These are phyloP conservation scores for Griposia aprilina DNA, from an alignment of 2,888 invertebrate genomes.

Conservation along the genomic window DNA sequence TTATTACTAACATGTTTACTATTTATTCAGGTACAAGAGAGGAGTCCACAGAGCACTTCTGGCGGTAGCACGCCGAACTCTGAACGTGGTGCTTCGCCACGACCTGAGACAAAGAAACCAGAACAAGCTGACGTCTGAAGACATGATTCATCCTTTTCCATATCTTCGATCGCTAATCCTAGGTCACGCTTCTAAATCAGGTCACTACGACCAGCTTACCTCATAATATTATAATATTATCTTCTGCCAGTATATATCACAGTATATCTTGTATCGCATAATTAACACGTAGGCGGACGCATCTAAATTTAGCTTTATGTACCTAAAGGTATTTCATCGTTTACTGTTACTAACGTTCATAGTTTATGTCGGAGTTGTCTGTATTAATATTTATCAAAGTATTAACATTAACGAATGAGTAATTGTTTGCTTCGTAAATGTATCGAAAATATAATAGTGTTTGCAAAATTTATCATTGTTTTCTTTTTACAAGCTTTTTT, in stretches of 20 bases:
- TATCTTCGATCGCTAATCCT: conserved; percentile 20
- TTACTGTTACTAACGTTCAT: conserved; percentile 49
- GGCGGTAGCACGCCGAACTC: conserved; percentile 86
- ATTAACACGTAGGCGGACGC: conserved; percentile 44
- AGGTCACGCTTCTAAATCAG: conserved; percentile 27
- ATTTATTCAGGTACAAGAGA: conserved; percentile 82
- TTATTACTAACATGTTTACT: conserved; percentile 36
- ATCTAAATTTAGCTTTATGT: conserved; percentile 46
- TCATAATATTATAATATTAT: conserved; percentile 29
- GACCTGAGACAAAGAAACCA: conserved; percentile 66
- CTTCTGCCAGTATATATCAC: conserved; percentile 5
- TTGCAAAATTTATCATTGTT: conserved; percentile 27
- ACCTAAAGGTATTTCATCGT: conserved; percentile 50
- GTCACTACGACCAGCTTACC: conserved; percentile 28
- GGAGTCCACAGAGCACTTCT: conserved; percentile 86
- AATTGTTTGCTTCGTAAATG: conserved; percentile 15
- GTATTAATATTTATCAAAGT: conserved; percentile 35
- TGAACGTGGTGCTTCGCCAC: conserved; percentile 80
- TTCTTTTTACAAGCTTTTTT: conserved; percentile 9
- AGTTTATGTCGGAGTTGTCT: conserved; percentile 45
- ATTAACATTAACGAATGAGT: conserved; percentile 12
- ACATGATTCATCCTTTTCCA: conserved; percentile 10
- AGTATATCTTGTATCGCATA: conserved; percentile 25
- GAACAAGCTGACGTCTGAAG: conserved; percentile 21
- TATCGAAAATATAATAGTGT: conserved; percentile 40